Evolutionary conservation across 2,888 invertebrate species (phyloP), one percentile per base, ranked within the genome.

Genomic region (Unio pictorum): DNA sequence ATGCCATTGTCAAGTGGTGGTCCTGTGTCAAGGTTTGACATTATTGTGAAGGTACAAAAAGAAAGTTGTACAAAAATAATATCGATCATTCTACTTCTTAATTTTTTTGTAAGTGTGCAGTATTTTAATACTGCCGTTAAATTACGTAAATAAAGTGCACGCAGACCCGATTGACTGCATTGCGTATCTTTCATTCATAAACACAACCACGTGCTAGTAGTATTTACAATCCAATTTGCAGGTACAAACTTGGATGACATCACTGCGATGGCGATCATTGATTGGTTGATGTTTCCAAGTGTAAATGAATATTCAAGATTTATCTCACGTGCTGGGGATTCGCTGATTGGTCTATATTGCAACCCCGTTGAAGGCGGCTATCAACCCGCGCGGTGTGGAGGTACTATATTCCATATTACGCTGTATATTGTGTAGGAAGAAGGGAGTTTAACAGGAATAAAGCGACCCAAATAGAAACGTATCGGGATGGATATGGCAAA

Each of bases 301-400:
- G 57, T 61, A 70, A 63, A 81, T 85, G 75, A 79, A 85, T 86
- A 86, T 86, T 83, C 81, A 86, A 77, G 54, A 72, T 64, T 69
- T 70, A 71, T 68, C 79, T 79, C 79, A 81, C 79, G 78, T 78
- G 79, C 74, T 73, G 72, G 79, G 76, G 79, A 76, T 62, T 62
- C 68, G 72, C 68, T 70, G 77, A 81, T 82, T 78, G 81, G 78
- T 81, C 81, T 80, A 83, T 81, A 72, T 73, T 63, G 66, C 69
- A 73, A 75, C 80, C 81, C 78, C 75, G 79, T 78, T 68, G 62
- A 62, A 73, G 70, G 72, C 73, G 80, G 78, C 82, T 81, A 81
- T 79, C 81, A 78, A 80, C 81, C 83, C 84, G 84, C 85, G 85
- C 85, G 78, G 74, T 72, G 70, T 73, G 66, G 64, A 66, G 61